Evolutionary conservation across 2,797 vertebrate species (phyloP), one percentile per base, ranked within the genome.

Genomic region (Melanotaenia trifasciata): DNA sequence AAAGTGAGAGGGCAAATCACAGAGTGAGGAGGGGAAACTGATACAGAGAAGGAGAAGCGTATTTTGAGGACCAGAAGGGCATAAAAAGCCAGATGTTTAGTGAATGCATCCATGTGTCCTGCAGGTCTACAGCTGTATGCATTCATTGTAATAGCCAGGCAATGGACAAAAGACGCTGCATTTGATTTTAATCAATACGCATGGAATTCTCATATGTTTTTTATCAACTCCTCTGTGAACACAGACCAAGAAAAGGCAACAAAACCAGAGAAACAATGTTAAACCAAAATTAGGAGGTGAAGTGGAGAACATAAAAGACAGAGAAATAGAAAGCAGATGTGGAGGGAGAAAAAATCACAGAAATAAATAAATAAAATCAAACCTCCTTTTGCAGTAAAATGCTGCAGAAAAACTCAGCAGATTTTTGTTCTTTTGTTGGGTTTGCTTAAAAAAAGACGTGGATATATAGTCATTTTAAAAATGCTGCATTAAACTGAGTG

Each of bases 21-120:
- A 87, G 72, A 70, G 65, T 70, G 57, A 78, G 73, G 74, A 67
- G 56, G 50, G 76, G 73, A 86, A 76, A 84, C 36, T 58, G 76
- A 85, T 67, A 67, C 30, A 61, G 24, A 56, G 16, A 45, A n/a
- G 6, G 26, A 35, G 40, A 36, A 51, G 79, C 62, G 71, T 64
- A 65, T 53, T 45, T 30, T 75, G 18, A 65, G 54, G 71, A 70
- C 58, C 67, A 65, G 36, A 69, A 64, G 26, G 51, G 67, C n/a
- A 20, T 33, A 35, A 45, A 72, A 32, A 67, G 4, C 35, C n/a
- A n/a, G 28, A 14, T n/a, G 40, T 38, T 77, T 30, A 43, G 20
- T 50, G 43, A 65, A 54, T 64, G 10, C 0, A 43, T 53, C 18
- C n/a, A 45, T 24, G 4, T 12, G 1, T 47, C 33, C 4, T 51